phyloP scores from a whole-genome alignment of 2,888 invertebrate genomes.

The Trichogramma dendrolimi region DNA sequence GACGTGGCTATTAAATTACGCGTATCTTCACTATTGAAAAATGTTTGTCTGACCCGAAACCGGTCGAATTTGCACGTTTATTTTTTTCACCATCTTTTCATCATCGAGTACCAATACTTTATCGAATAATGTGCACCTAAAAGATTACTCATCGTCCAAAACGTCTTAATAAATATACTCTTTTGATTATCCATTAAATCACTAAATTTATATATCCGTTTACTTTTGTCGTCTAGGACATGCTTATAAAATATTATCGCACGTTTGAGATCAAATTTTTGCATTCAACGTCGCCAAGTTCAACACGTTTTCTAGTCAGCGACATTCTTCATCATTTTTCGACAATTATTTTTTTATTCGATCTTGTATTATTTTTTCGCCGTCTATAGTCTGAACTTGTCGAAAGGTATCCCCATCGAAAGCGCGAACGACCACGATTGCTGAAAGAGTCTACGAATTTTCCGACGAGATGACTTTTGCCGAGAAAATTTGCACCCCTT shows the following conservation, averaged over 20 bases:
- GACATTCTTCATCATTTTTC: conserved; percentile 1
- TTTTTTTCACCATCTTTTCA: background rate
- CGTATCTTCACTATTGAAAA: conserved; percentile 19
- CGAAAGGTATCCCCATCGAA: conserved; percentile 42
- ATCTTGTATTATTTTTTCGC: conserved; percentile 17
- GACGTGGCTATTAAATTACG: conserved; percentile 35
- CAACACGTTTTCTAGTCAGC: conserved; percentile 20
- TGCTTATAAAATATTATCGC: background rate
- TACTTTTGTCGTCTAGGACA: background rate
- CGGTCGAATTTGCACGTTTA: conserved; percentile 8
- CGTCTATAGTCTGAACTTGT: conserved; percentile 29
- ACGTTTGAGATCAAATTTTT: conserved; percentile 13
- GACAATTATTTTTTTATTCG: conserved; percentile 7
- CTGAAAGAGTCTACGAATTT: conserved; percentile 26
- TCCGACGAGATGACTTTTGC: conserved; percentile 18
- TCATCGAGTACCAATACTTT: too few relatives aligned
- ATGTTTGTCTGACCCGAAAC: conserved; percentile 9
- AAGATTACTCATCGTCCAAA: too few relatives aligned
- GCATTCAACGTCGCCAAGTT: conserved; percentile 19
- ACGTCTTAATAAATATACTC: too few relatives aligned
- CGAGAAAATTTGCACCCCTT: conserved; percentile 14
- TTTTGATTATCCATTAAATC: too few relatives aligned
- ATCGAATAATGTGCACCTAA: too few relatives aligned
- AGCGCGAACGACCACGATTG: conserved; percentile 40
- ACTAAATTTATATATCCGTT: too few relatives aligned